Evolutionary conservation across 2,888 invertebrate genomes (phyloP), one percentile per base, ranked within the genome.

Genomic region (Sclerodermus sp.): DNA sequence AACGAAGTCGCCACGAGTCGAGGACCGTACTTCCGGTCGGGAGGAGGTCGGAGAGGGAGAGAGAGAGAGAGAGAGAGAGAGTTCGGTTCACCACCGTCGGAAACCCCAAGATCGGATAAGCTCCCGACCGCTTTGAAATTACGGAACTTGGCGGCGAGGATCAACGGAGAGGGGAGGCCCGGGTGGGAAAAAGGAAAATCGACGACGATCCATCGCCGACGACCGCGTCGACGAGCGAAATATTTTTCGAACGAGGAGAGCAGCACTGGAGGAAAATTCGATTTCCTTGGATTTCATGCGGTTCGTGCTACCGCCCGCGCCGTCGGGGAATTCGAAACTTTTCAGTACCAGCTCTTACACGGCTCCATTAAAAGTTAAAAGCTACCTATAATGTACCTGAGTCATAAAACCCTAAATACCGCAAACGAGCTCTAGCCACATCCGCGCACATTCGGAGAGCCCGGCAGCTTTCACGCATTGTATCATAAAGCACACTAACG

Each of bases 271-370:
- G n/a, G n/a, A 23, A 23, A 23, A 23, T 23, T 23, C 23, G 23
- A 23, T 23, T 23, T 23, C 4, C 23, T 5, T 23, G 23, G 23
- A 23, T 23, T 23, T 23, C 4, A 23, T 23, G 23, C 23, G 8
- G 4, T 23, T 23, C 4, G 23, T 8, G 23, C 23, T 23, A 23
- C 23, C 23, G 23, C n/a, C n/a, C n/a, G n/a, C n/a, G n/a, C 23
- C 23, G 23, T 8, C 3, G 23, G 23, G 23, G 23, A 23, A 23
- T 23, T 23, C 8, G 23, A 23, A 23, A 23, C 23, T 23, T 23
- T 23, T 23, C 49, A 45, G 64, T 57, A 59, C 34, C n/a, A 12
- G 34, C 14, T 34, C n/a, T 14, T 38, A 34, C 13, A 34, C 34
- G 34, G 34, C 34, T n/a, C 34, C 34, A 34, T 34, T 34, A 34